Evolutionary conservation across 2,113 vertebrate genomes (phyloP).

Genomic region (Oncorhynchus clarkii): DNA sequence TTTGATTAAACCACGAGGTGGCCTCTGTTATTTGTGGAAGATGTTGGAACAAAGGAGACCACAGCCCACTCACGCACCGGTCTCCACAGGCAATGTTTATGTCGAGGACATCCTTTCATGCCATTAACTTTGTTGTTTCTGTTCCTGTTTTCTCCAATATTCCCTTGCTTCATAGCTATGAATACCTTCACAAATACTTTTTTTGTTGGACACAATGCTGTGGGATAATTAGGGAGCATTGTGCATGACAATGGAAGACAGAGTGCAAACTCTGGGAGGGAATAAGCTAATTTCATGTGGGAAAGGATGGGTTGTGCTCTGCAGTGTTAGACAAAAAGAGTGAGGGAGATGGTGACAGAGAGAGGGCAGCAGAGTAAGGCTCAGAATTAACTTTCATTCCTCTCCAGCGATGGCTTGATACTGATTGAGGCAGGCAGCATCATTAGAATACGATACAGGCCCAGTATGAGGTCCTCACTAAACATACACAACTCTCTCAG

Average conservation of each 20-base stretch:
- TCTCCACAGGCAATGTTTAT: slow-evolving; percentile 28
- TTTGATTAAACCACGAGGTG: slow-evolving; percentile 55
- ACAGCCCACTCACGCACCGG: slow-evolving; percentile 38
- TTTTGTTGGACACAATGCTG: too few relatives aligned
- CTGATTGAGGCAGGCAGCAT: slow-evolving; percentile 66
- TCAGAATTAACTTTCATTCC: slow-evolving; percentile 54
- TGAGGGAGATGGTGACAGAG: background rate
- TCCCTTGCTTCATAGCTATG: background rate
- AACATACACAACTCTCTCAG: slow-evolving; percentile 52
- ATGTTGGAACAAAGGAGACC: slow-evolving; percentile 48
- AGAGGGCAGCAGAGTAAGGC: slow-evolving; percentile 42
- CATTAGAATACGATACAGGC: slow-evolving; percentile 64
- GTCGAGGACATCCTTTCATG: slow-evolving; percentile 32
- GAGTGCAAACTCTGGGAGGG: too few relatives aligned
- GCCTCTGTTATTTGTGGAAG: slow-evolving; percentile 59
- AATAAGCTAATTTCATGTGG: too few relatives aligned
- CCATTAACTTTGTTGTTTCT: slow-evolving; percentile 22
- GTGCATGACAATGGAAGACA: too few relatives aligned
- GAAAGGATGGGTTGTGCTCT: background rate
- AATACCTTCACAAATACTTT: background rate
- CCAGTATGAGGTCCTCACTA: slow-evolving; percentile 56
- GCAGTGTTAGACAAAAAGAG: slow-evolving; percentile 18
- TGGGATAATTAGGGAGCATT: too few relatives aligned
- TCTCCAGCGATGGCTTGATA: slow-evolving; percentile 57
- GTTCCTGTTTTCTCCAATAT: slow-evolving; percentile 1